These are phyloP conservation scores for Microctonus hyperodae DNA, from an alignment of 2,888 invertebrate species.

Conservation along the genomic window DNA sequence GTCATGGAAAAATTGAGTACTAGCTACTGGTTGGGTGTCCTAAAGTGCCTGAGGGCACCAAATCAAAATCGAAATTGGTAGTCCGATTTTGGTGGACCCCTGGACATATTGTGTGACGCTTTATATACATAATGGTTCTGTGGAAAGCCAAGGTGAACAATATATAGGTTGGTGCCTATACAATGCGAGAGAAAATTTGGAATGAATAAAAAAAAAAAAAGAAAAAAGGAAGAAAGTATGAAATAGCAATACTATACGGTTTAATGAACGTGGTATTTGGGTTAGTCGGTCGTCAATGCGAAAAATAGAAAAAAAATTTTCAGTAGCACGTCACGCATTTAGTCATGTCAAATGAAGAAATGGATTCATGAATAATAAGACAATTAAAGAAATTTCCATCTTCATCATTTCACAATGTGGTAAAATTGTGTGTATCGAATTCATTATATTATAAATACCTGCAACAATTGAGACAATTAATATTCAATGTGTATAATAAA, in stretches of 20 bases:
- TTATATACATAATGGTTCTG: conserved; percentile 38
- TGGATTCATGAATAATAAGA: background rate
- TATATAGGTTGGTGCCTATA: background rate
- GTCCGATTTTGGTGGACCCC: conserved; percentile 29
- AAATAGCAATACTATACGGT: conserved; percentile 2
- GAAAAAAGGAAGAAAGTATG: conserved; percentile 4
- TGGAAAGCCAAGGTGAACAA: conserved; percentile 33
- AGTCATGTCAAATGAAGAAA: conserved; percentile 42
- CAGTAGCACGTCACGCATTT: conserved; percentile 51
- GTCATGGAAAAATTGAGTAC: conserved; percentile 29
- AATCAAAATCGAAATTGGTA: conserved; percentile 42
- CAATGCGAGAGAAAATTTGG: conserved; percentile 21
- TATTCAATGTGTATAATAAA: too few species aligned
- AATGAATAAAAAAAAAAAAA: background rate
- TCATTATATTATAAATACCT: too few species aligned
- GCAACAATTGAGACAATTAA: too few species aligned
- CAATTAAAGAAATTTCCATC: background rate
- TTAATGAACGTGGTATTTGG: conserved; percentile 42
- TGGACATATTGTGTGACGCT: conserved; percentile 17
- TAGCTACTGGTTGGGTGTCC: conserved; percentile 29
- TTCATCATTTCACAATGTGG: too few species aligned
- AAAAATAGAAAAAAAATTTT: conserved; percentile 47
- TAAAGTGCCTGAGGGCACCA: conserved; percentile 23
- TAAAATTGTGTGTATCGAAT: too few species aligned
- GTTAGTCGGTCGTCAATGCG: conserved; percentile 58